These are phyloP conservation scores for Dasypogon diadema DNA, from an alignment of 2,888 invertebrate genomes.

Conservation along the genomic window DNA sequence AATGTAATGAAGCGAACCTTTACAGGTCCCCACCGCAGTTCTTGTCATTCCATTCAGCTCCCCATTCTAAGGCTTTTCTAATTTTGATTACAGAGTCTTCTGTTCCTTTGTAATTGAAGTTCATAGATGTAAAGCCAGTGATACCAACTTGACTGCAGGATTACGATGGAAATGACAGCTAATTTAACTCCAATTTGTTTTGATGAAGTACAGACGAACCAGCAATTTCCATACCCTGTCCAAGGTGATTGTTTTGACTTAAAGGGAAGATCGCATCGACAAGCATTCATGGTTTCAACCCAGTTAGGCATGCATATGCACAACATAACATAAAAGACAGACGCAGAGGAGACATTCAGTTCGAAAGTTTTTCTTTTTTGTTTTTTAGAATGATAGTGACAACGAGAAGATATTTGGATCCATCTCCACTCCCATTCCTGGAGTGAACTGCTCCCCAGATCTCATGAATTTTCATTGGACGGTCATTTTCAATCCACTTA, in stretches of 20 bases:
- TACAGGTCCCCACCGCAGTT: too few species aligned
- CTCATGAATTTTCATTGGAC: conserved; percentile 47
- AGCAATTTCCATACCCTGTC: conserved; percentile 12
- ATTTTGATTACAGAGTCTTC: background rate
- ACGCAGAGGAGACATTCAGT: conserved; percentile 2
- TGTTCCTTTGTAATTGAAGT: background rate
- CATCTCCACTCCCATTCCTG: background rate
- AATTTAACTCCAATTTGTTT: conserved; percentile 23
- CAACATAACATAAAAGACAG: conserved; percentile 9
- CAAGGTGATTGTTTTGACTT: background rate
- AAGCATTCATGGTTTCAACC: too few species aligned
- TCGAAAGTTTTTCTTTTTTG: background rate
- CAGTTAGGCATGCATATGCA: background rate
- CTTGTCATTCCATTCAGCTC: too few species aligned
- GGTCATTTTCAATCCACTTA: conserved; percentile 41
- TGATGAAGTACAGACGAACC: background rate
- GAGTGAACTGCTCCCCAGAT: background rate
- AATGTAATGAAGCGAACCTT: too few species aligned
- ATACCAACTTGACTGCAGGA: background rate
- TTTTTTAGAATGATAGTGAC: background rate
- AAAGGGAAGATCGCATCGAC: too few species aligned
- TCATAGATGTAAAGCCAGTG: background rate
- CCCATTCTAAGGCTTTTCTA: too few species aligned
- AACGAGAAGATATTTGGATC: background rate
- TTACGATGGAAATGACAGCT: conserved; percentile 17